Evolutionary conservation across 2,113 vertebrate species (phyloP).

Genomic region (Prionailurus bengalensis): DNA sequence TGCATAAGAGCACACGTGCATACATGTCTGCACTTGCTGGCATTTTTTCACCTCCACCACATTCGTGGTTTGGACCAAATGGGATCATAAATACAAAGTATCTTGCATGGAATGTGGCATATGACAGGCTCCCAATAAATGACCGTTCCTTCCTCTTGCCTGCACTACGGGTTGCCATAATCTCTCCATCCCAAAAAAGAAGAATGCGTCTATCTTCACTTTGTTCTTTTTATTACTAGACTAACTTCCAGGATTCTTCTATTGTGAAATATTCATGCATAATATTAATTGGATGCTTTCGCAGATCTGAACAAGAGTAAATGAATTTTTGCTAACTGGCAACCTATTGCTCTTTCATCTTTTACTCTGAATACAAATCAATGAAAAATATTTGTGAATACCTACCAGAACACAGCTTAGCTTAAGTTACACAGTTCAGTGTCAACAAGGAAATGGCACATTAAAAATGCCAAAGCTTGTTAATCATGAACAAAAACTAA

Average conservation of each 20-base stretch:
- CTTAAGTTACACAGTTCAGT: neutral
- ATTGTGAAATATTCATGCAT: constrained; percentile 52
- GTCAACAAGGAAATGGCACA: neutral
- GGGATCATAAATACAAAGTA: neutral
- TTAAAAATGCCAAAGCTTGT: constrained; percentile 12
- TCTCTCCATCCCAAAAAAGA: neutral
- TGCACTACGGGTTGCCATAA: neutral
- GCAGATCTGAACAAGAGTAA: constrained; percentile 49
- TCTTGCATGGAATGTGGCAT: neutral
- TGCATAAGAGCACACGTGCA: neutral
- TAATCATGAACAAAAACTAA: constrained; percentile 27
- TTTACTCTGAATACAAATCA: constrained; percentile 43
- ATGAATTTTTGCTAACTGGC: constrained; percentile 46
- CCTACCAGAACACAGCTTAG: neutral
- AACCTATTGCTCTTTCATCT: constrained; percentile 37
- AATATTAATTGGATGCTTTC: constrained; percentile 57
- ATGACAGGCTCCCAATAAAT: neutral
- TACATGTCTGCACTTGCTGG: neutral
- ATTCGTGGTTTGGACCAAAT: constrained; percentile 7
- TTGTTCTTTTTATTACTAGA: constrained; percentile 26
- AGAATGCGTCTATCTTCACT: neutral
- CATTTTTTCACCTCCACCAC: neutral
- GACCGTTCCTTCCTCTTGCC: neutral
- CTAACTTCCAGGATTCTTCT: constrained; percentile 46
- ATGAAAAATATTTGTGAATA: constrained; percentile 1